phyloP scores from a whole-genome alignment of 2,888 invertebrate species.

The Rhamphomyia laevipes region DNA sequence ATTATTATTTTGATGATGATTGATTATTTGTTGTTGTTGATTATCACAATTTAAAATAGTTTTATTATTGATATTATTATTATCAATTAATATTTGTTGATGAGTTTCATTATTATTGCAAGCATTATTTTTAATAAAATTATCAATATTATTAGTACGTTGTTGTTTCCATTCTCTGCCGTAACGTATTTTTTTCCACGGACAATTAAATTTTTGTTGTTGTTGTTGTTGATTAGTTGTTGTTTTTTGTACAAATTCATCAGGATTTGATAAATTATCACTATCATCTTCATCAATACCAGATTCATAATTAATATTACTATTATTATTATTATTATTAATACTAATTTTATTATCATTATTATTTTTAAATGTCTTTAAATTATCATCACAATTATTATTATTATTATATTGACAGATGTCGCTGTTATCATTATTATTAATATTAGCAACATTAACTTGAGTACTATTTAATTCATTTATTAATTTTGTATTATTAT shows the following conservation, averaged over 20 bases:
- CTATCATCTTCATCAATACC: slow-evolving; percentile 22
- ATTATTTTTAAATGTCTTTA: slow-evolving; percentile 15
- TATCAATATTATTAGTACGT: slow-evolving; percentile 19
- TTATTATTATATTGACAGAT: neutral
- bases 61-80: slow-evolving; percentile 3
- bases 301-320: slow-evolving; percentile 18
- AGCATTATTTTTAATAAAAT: no score
- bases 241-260: neutral
- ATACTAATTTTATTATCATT: slow-evolving; percentile 9
- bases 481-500: neutral
- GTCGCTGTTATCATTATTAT: neutral
- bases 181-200: slow-evolving; percentile 38
- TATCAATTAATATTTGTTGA: slow-evolving; percentile 4
- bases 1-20: neutral
- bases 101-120: neutral
- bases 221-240: slow-evolving; percentile 1
- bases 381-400: neutral
- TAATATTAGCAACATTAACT: neutral
- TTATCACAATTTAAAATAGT: neutral
- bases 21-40: no score
- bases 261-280: slow-evolving; percentile 15
- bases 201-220: slow-evolving; percentile 31
- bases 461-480: neutral
- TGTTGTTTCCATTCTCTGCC: slow-evolving; percentile 36
- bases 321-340: slow-evolving; percentile 17